Evolutionary conservation across 2,113 vertebrate genomes (phyloP), one percentile per base, ranked within the genome.

Genomic region (Anser brachyrhynchus): DNA sequence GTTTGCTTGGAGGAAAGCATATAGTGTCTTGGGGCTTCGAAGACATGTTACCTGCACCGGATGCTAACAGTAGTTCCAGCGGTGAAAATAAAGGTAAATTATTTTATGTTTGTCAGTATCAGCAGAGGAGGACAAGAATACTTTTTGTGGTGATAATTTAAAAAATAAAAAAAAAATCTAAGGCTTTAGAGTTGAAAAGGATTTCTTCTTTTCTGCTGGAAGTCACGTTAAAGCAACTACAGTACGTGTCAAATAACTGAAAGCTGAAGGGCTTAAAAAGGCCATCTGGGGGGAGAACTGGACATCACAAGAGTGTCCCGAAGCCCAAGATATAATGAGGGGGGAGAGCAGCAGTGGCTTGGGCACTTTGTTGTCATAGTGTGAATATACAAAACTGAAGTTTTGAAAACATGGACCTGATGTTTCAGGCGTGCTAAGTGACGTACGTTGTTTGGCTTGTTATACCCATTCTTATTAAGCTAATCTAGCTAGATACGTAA

Each of bases 21-120:
- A 99, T 98, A 71, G 99, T 99, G 57, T 99, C 99, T 18, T 99
- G 99, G 99, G 99, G 99, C 22, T 99, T 99, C 97, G 99, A 99
- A 97, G 99, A 99, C 96, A 99, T 99, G 99, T 96, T 99, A 76
- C 99, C 99, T 14, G 99, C 99, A 14, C 99, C 99, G 43, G 99
- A 99, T 94, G 98, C 98, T 87, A 99, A 98, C 97, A 98, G 97
- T 92, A 98, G 98, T 83, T 98, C 98, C 86, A 98, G 98, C 94
- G 97, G 98, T 92, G 99, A 99, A 96, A 99, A 87, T 94, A 99
- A 99, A 99, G 99, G 99, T 99, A 97, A 96, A 62, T 23, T 69
- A 66, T 77, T 78, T 69, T 52, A 20, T 80, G 66, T 17, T 43
- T 79, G 19, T 59, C 54, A 20, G 0, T 11, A 6, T 28, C 33